These are phyloP conservation scores for Sipha maydis DNA, from an alignment of 2,888 invertebrate genomes.

Conservation along the genomic window DNA sequence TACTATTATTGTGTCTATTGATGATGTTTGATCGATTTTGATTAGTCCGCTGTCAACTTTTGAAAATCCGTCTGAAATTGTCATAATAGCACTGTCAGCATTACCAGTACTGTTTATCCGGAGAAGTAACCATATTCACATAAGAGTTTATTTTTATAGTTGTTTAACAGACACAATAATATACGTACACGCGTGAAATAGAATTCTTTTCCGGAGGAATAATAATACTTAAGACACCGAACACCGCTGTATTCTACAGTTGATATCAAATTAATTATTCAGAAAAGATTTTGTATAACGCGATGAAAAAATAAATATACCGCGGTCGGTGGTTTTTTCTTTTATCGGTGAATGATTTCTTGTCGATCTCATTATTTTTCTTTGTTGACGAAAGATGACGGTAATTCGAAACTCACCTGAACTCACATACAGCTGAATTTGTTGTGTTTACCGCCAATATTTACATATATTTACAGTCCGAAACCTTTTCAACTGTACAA, in stretches of 20 bases:
- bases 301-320: slow-evolving; percentile 11
- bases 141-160: background rate
- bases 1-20: background rate
- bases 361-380: slow-evolving; percentile 7
- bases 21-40: background rate
- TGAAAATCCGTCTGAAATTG: background rate
- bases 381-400: background rate
- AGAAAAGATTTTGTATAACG: background rate
- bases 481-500: slow-evolving; percentile 51
- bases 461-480: slow-evolving; percentile 58
- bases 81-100: background rate
- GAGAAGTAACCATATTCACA: background rate
- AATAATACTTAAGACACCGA: background rate
- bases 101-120: too few relatives aligned
- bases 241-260: background rate
- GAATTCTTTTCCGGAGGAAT: background rate
- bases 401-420: slow-evolving; percentile 60
- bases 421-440: slow-evolving; percentile 16
- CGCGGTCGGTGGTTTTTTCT: slow-evolving; percentile 2
- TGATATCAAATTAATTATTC: slow-evolving; percentile 25
- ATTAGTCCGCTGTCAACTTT: background rate
- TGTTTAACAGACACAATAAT: background rate
- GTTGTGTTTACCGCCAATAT: slow-evolving; percentile 55
- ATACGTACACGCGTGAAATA: background rate
- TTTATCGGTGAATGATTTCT: slow-evolving; percentile 38